Base-by-base conservation (phyloP, 2,797 vertebrate species). In the Apodemus agrarius region DNA sequence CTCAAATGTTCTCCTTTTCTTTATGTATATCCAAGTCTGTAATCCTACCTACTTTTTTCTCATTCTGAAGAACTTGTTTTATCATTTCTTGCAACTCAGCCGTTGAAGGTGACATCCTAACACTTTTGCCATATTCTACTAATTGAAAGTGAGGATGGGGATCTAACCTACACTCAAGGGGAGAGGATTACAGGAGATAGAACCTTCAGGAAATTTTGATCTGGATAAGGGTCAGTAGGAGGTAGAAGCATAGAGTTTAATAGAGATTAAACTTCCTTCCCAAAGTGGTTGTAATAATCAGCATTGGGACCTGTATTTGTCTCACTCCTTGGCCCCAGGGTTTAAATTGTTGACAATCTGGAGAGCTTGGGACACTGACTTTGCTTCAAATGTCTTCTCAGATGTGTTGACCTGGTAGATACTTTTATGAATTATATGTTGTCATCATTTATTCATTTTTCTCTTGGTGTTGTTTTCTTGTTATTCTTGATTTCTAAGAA, bases 401-500 rank as follows among this genome's bases (percentile, higher is more conserved):
- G 31, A 79, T 90, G 82, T 91, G 21, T 86, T 89, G 59, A 74
- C 43, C 40, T 81, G 37, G 75, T 95, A 78, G 26, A 89, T 89
- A 10, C 84, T 90, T 46, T 84, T 85, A 75, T 86, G 59, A 93
- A 80, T 74, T 93, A 17, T 67, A 69, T 81, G 19, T 61, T 75
- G 83, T 43, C 78, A 86, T 85, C 67, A 43, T 89, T 96, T 95
- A 76, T 83, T 79, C 22, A 86, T 90, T 83, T 91, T 69, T 91
- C 29, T 91, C 31, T 34, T 89, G 40, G 24, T 13, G 4, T 83
- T 90, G 10, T 76, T 90, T 43, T 59, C 59, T 74, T 83, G 22
- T 86, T 78, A 75, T 63, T 90, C 88, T 90, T 95, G n/a, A 95
- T 94, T 93, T 95, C 40, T 96, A 96, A 81, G 34, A 87, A 82